Base-by-base conservation (phyloP, 2,113 vertebrate genomes). In the Gila orcuttii region DNA sequence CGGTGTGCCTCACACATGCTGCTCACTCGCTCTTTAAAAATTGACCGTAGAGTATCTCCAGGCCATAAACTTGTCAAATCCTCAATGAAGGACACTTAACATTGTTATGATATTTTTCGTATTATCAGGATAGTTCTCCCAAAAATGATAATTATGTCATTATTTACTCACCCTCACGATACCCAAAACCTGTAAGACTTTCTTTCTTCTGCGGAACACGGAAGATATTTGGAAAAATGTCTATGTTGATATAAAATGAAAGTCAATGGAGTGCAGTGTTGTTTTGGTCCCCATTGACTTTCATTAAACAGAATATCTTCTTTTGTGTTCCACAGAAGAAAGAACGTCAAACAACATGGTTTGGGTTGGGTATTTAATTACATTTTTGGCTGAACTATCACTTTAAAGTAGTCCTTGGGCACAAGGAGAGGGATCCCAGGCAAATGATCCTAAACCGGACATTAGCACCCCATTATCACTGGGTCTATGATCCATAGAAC, bases 11-110 rank as follows among this genome's bases (percentile, higher is more conserved):
- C 12, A 36, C 45, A 77, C 71, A 82, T 47, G 59, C 71, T 12
- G 28, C 62, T 81, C 57, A 81, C 47, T 68, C 47, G 45, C 78
- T 76, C 76, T 52, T 36, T 64, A 36, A 39, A 42, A 69, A 68
- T 8, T 17, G 60, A 69, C 59, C 47, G 64, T 79, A 79, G 81
- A 87, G 60, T n/a, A n/a, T n/a, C n/a, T n/a, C n/a, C n/a, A 82
- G 84, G 66, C n/a, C 23, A 42, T 57, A 71, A 83, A 73, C 81
- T 19, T 85, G 45, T 62, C 66, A 25, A 78, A 50, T 47, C 47
- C 23, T 50, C 66, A 17, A 39, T 78, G 10, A 83, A 83, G 62
- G 74, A 83, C 74, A 76, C 52, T 80, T 47, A 81, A 77, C 76
- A 33, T 17, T 13, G 47, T 45, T 79, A 19, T 6, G 79, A 83